phyloP scores from a whole-genome alignment of 2,797 vertebrate genomes.

The Takifugu rubripes region DNA sequence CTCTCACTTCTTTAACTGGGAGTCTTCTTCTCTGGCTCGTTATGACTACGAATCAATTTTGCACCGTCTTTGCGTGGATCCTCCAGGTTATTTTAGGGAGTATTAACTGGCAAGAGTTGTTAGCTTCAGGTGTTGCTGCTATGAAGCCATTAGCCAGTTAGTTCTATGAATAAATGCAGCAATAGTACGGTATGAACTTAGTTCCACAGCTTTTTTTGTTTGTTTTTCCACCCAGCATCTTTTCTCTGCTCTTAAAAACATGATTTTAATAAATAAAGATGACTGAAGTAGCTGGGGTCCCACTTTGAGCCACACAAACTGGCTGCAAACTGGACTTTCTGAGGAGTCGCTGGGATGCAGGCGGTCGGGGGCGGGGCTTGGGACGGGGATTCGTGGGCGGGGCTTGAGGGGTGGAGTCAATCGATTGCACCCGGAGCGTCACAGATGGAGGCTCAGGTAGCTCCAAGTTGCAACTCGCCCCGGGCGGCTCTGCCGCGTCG shows the following conservation, averaged over 20 bases:
- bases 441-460: conserved; percentile 57
- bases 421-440: conserved; percentile 17
- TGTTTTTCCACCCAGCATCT: conserved; percentile 10
- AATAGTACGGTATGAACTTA: conserved; percentile 16
- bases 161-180: conserved; percentile 46
- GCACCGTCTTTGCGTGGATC: conserved; percentile 44
- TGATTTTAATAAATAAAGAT: conserved; percentile 12
- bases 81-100: conserved; percentile 50
- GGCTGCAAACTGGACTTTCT: neutral
- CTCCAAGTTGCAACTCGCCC: conserved; percentile 33
- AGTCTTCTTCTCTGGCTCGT: conserved; percentile 38
- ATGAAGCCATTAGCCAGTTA: conserved; percentile 34
- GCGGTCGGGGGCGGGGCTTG: neutral
- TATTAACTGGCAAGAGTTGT: conserved; percentile 44
- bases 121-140: conserved; percentile 46
- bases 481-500: conserved; percentile 42
- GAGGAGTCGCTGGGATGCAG: conserved; percentile 14
- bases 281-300: conserved; percentile 30
- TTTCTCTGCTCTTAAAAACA: conserved; percentile 12
- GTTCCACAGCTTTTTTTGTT: conserved; percentile 16
- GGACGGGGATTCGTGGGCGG: no score
- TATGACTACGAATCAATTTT: conserved; percentile 43
- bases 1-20: conserved; percentile 42
- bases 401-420: no score
- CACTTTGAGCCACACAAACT: conserved; percentile 1